Percentiles rank a stretch among this genome's conserved stretches.
phyloP scores from a whole-genome alignment of 2,888 invertebrate species.

The Drosophila mettleri region DNA sequence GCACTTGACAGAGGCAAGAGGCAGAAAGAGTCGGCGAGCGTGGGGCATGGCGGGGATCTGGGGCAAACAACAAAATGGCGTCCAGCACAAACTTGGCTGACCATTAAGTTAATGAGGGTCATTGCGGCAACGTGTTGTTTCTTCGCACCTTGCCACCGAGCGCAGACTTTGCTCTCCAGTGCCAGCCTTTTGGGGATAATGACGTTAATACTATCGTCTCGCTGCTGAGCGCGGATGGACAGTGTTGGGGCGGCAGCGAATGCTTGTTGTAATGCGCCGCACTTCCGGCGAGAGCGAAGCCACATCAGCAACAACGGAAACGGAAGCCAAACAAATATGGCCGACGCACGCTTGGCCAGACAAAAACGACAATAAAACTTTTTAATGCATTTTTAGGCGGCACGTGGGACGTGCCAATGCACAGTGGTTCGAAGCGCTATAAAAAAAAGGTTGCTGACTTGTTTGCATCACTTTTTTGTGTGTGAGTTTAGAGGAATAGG shows the following conservation, averaged over 20 bases:
- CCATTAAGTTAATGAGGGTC: conserved; percentile 79
- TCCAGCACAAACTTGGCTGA: conserved; percentile 51
- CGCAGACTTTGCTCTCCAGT: conserved; percentile 9
- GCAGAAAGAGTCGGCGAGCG: background rate
- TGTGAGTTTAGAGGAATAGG: background rate
- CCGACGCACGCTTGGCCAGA: conserved; percentile 52
- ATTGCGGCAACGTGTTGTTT: conserved; percentile 69
- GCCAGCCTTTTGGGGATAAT: conserved; percentile 54
- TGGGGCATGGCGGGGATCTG: background rate
- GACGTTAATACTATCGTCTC: conserved; percentile 48
- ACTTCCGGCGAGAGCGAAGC: conserved; percentile 55
- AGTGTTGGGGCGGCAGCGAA: background rate
- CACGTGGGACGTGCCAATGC: conserved; percentile 17
- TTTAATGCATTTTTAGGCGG: conserved; percentile 70
- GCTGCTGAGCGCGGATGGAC: background rate
- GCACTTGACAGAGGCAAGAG: conserved; percentile 30
- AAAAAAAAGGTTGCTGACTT: conserved; percentile 14
- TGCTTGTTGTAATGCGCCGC: conserved; percentile 62
- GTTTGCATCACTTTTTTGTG: background rate
- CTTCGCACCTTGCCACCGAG: conserved; percentile 66
- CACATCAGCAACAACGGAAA: conserved; percentile 52
- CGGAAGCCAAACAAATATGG: conserved; percentile 77
- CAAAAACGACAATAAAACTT: conserved; percentile 66
- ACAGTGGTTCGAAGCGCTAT: conserved; percentile 40
- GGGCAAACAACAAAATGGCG: conserved; percentile 43